These are phyloP conservation scores for Hylaeus volcanicus DNA, from an alignment of 1,140 invertebrate species.

Conservation along the genomic window DNA sequence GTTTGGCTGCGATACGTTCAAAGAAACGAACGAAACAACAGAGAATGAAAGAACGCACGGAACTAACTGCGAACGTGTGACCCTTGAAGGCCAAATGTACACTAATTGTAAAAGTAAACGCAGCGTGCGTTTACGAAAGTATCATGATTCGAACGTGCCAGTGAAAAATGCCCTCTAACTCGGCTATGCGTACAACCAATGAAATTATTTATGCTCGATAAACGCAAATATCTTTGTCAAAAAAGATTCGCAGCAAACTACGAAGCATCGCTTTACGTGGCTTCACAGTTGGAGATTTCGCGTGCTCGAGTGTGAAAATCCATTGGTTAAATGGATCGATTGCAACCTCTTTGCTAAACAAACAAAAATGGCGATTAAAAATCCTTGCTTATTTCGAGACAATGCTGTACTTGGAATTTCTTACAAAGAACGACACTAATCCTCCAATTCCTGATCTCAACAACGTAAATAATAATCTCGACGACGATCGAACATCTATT, in stretches of 20 bases:
- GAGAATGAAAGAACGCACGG: background rate
- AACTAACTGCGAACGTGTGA: background rate
- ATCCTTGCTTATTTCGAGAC: too few relatives aligned
- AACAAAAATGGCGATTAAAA: too few relatives aligned
- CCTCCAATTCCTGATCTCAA: too few relatives aligned
- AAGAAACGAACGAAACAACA: background rate
- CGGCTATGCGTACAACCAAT: background rate
- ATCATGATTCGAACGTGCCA: background rate
- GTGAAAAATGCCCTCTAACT: conserved; percentile 2
- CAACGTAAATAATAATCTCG: too few relatives aligned
- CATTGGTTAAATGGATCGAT: too few relatives aligned
- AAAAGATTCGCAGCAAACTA: background rate
- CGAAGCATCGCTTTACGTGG: too few relatives aligned
- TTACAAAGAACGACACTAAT: too few relatives aligned
- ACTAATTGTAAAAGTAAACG: background rate
- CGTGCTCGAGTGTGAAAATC: too few relatives aligned
- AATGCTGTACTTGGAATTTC: too few relatives aligned
- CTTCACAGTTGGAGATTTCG: too few relatives aligned
- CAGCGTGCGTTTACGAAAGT: background rate
- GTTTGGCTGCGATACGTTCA: background rate
- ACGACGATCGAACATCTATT: too few relatives aligned
- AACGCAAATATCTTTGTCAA: background rate
- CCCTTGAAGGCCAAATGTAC: conserved; percentile 14
- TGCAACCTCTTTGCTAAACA: too few relatives aligned
- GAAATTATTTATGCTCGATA: background rate